Evolutionary conservation across 1,140 invertebrate species (phyloP), one percentile per base, ranked within the genome.

Genomic region (Drosophila tropicalis): DNA sequence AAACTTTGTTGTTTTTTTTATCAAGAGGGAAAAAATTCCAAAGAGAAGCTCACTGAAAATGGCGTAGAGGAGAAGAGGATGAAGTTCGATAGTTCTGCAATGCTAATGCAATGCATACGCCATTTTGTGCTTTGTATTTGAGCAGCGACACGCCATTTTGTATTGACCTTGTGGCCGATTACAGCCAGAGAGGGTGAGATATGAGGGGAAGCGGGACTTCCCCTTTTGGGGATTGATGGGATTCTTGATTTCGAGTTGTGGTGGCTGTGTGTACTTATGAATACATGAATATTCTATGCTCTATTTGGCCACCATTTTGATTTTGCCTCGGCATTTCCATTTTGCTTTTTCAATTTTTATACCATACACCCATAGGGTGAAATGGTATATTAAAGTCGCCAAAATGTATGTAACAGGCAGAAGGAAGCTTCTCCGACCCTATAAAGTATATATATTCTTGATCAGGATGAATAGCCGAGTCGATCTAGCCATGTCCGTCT

Each of bases 51-150:
- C 29, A 6, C 29, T 13, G 12, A 5, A 39, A 39, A 39, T 39
- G 10, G 10, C 12, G 3, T 4, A 13, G 12, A 51, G 12, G 44
- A 12, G 44, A 3, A 1, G 17, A 19, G 17, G 15, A 5, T 58
- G 56, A 34, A 58, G 44, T 51, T 51, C 44, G 44, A 58, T 32
- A 58, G 32, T 19, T 34, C 32, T 58, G 56, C 56, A 58, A 17
- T 58, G 56, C 32, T 58, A 58, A 58, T 58, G 56, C 56, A 58
- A 58, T 58, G 17, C 34, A 58, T 58, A 36, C 56, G 56, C 56
- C 56, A 58, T 58, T 58, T 58, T 58, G 56, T 58, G 56, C 56
- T 58, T 58, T 58, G 56, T 58, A 58, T 58, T 58, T 58, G 32
- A 58, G 34, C 32, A 58, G 10, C 56, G 56, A 58, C 44, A 51